Conservation (phyloP, 2,113 vertebrate species). For the Regulus satrapa region DNA sequence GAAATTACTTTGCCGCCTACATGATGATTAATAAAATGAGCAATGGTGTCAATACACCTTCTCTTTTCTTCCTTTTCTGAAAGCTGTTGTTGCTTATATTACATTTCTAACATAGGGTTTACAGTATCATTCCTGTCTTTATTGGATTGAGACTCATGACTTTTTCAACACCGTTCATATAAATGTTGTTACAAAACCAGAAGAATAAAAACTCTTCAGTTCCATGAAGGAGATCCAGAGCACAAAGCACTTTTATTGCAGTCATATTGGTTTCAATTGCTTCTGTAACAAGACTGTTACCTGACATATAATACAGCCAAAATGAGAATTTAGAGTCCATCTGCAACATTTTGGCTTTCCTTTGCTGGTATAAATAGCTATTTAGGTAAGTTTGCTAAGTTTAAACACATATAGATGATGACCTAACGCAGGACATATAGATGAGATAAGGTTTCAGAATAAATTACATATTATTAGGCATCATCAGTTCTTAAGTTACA, state of each 20-base stretch:
- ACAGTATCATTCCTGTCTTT: neutral
- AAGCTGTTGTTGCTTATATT: neutral
- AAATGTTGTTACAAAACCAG: neutral
- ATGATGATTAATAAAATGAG: neutral
- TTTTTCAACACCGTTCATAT: slow-evolving; percentile 4
- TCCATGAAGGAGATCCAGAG: neutral
- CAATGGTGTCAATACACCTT: neutral
- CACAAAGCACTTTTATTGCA: neutral
- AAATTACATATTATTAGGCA: neutral
- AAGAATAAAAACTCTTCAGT: neutral
- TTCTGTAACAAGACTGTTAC: neutral
- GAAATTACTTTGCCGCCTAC: neutral
- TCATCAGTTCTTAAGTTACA: neutral
- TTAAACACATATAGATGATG: neutral
- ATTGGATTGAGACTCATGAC: neutral
- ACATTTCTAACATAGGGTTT: neutral
- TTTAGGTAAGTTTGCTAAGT: neutral
- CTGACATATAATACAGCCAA: neutral
- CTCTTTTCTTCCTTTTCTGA: neutral
- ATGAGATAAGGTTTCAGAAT: neutral
- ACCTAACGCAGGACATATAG: neutral
- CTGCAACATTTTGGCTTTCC: neutral
- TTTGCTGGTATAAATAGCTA: neutral
- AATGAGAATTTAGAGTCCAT: neutral
- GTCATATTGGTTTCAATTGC: neutral